These are phyloP conservation scores for Leucosticte australis DNA, from an alignment of 2,113 vertebrate genomes.

Conservation along the genomic window DNA sequence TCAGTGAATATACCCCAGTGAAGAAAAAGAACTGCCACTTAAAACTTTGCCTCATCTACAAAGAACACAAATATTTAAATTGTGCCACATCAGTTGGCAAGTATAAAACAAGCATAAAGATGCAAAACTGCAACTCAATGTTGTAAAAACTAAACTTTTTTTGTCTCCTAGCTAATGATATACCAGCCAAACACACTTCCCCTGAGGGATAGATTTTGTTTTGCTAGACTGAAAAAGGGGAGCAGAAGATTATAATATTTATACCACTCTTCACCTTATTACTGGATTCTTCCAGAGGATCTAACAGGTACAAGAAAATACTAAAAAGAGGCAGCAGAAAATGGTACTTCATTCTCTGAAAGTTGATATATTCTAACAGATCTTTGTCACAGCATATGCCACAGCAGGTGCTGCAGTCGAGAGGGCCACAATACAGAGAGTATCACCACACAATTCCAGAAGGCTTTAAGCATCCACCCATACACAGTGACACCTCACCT, in stretches of 20 bases:
- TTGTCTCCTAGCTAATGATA: background rate
- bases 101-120: background rate
- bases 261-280: background rate
- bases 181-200: background rate
- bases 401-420: rapidly evolving
- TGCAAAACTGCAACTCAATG: background rate
- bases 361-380: background rate
- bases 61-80: background rate
- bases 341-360: background rate
- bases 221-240: background rate
- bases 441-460: background rate
- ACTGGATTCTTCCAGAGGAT: background rate
- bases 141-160: background rate
- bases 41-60: background rate
- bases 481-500: background rate
- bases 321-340: background rate
- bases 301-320: background rate
- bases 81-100: background rate
- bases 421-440: background rate
- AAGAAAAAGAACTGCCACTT: background rate
- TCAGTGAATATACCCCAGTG: background rate
- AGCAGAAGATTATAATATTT: background rate
- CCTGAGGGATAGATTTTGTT: background rate
- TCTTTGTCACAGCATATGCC: background rate
- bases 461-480: background rate